Evolutionary conservation across 1,140 invertebrate genomes (phyloP), one percentile per base, ranked within the genome.

Genomic region (Bombus superbus): DNA sequence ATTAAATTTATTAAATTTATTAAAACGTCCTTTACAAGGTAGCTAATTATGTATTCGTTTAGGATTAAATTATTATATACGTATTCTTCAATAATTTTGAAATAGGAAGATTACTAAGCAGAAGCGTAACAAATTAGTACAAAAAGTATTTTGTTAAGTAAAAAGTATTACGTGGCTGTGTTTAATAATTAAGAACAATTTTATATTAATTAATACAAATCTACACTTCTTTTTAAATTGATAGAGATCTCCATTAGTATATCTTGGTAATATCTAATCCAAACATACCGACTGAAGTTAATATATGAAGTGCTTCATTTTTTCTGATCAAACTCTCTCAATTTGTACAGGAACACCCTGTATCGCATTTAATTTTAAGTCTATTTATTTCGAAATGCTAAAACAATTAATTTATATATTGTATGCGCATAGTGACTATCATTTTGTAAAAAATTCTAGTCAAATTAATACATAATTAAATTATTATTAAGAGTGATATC

Each of bases 401-500:
- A 6, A n/a, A 38, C 1, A 4, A 53, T n/a, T 25, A 68, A 40
- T 35, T 42, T 32, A 81, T 40, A 59, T 22, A 25, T 40, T 18
- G 6, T 9, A 11, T 62, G 18, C 11, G 13, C 35, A 9, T 18
- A 28, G n/a, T 22, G 10, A 42, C 32, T 32, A n/a, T 22, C 5
- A 82, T 38, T 4, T n/a, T 40, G 28, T 18, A 68, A 80, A 1
- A 11, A 42, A 73, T 74, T 85, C 69, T 73, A 73, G 57, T 81
- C 69, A 32, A n/a, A 11, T 40, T 59, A 32, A 57, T 44, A 47
- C 40, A 38, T 35, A 40, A 59, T 18, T 38, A 53, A 66, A 47
- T 76, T 79, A 82, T 79, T 80, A 88, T 82, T 89, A 85, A 85
- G 93, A 94, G 94, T 94, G 93, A 35, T 32, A 87, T 94, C 94